These are phyloP conservation scores for Micromesistius poutassou DNA, from an alignment of 2,797 vertebrate species.

Conservation along the genomic window DNA sequence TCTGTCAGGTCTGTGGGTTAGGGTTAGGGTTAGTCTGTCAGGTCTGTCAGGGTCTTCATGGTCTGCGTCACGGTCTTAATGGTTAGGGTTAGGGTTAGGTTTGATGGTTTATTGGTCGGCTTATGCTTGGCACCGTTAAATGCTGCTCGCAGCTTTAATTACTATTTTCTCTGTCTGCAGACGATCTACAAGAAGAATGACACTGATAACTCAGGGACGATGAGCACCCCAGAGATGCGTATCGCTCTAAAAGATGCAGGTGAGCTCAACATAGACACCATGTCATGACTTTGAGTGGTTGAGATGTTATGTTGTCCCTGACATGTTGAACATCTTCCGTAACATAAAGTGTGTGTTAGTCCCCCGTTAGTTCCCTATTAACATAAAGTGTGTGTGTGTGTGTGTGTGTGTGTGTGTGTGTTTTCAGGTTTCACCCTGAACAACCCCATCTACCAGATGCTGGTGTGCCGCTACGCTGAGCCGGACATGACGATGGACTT, in stretches of 20 bases:
- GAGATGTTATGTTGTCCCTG: not conserved
- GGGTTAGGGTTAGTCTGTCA: too few species aligned
- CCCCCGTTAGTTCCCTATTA: not conserved
- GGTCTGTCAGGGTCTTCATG: too few species aligned
- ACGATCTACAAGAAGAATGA: constrained; percentile 79
- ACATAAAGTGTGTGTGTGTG: not conserved
- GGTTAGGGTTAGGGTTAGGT: too few species aligned
- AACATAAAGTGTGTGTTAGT: too few species aligned
- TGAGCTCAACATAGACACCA: constrained; percentile 37
- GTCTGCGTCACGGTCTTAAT: too few species aligned
- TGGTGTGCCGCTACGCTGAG: constrained; percentile 68
- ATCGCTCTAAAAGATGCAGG: constrained; percentile 81
- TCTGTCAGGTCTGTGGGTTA: too few species aligned
- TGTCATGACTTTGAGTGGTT: too few species aligned
- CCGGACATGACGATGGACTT: constrained; percentile 73
- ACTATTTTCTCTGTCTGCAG: constrained; percentile 48
- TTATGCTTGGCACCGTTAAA: too few species aligned
- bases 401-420: not conserved
- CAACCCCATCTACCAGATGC: constrained; percentile 68
- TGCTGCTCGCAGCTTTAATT: too few species aligned
- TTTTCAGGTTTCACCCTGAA: constrained; percentile 70
- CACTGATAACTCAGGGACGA: constrained; percentile 72
- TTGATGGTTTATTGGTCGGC: too few species aligned
- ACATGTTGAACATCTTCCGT: too few species aligned
- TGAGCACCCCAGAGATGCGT: constrained; percentile 81